Base-by-base conservation (phyloP, 2,797 vertebrate species). In the Clarias pachynema region DNA sequence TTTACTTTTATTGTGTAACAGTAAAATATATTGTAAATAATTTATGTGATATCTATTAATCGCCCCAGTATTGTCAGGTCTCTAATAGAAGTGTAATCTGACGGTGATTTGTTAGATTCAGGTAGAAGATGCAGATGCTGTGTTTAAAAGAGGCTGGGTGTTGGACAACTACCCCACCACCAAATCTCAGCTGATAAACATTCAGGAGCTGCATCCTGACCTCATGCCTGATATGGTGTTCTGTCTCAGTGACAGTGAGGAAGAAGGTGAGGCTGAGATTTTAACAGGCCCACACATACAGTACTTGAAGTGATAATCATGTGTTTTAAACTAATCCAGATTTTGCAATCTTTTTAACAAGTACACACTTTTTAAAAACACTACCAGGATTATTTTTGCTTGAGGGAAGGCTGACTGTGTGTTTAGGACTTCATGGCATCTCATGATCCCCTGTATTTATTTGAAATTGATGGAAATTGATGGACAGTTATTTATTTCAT, bases 391-490 rank as follows among this genome's bases (percentile, higher is more conserved):
- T 16, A 22, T 14, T 5, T 34, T 34, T 16, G 5, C 12, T 60
- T 60, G 20, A 37, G 31, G 56, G 24, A 59, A 59, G 31, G 18
- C 44, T 34, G 29, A 22, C 8, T 26, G 44, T 44, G 44, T 44
- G 44, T 79, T 18, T 83, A 99, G 98, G 95, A 96, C 83, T 93
- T 96, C 86, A 96, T 99, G 94, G 90, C 92, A 83, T 92, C 93
- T 29, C 97, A 97, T 20, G 93, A 96, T 89, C 94, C 95, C 2
- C 92, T 95, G 0, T 95, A 93, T 87, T 90, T 97, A 75, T 93
- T 99, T 91, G 97, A 99, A 88, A 89, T 99, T 72, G 95, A 99
- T 92, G 98, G 97, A 93, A 96, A 95, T 44, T 44, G 44, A 44
- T 44, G 9, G 44, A 44, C 44, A 44, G 44, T 44, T 9, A 44